Evolutionary conservation across 30 jellyfish, hydroid and myxozoan genomes (phyloP), one percentile per base, ranked within the genome.

Genomic region (Rhopilema esculentum): DNA sequence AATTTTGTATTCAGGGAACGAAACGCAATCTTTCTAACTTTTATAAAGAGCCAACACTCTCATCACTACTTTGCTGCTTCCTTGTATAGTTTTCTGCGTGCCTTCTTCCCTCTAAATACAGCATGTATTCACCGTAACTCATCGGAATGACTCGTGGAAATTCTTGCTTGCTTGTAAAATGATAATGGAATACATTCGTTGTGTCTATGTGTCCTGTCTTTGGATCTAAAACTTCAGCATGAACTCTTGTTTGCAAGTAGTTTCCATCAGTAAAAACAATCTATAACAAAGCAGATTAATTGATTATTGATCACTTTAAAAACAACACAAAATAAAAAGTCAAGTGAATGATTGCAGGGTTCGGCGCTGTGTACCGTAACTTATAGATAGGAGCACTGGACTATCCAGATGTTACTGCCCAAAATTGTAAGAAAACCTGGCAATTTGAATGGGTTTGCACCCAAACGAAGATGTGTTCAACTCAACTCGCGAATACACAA

Each of bases 121-220:
- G 90, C 97, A 95, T 95, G 76, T 86, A 95, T 70, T 95, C 99
- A 16, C 97, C 99, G 53, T 95, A 95, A 29, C 98, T 69, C 94
- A 73, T 82, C 9, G 99, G 99, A 40, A 85, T 66, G 31, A 95
- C 93, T 19, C 79, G 86, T 1, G 97, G 97, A 49, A 95, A 84
- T 24, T 74, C 72, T 48, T 85, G 28, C 24, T 64, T 69, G 86
- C 99, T 76, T 4, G 91, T 82, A 70, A 96, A 96, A 64, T 96
- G 99, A 73, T 80, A 91, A 77, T 96, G 96, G 53, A 77, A 79
- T 12, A 89, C 97, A 71, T 89, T 89, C 18, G 99, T 95, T 40
- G 97, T 95, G 77, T 79, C 95, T 8, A 79, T 79, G 25, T 93
- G 88, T 1, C 97, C 97, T 1, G 97, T 88, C 53, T 84, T 78